phyloP scores from a whole-genome alignment of 2,797 vertebrate genomes.

The Esox masquinongy region DNA sequence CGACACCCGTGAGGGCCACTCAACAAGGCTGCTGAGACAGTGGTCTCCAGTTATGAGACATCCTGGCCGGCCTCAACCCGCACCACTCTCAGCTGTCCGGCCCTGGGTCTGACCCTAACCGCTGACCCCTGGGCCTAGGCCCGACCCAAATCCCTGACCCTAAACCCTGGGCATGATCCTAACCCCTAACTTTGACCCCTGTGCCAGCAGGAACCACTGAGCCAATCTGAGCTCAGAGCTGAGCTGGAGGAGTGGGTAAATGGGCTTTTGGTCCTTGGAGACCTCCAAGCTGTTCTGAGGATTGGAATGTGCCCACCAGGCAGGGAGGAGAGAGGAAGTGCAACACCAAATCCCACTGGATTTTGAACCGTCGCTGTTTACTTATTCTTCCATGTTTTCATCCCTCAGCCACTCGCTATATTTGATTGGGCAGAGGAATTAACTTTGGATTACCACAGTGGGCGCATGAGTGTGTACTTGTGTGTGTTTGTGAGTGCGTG shows the following conservation, averaged over 20 bases:
- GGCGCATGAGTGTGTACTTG: slow-evolving; percentile 25
- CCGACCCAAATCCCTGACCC: slow-evolving; percentile 10
- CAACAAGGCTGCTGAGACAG: slow-evolving; percentile 1
- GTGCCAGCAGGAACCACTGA: background rate
- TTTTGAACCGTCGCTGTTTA: slow-evolving; percentile 34
- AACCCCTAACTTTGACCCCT: background rate
- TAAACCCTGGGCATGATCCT: no score
- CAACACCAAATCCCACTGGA: slow-evolving; percentile 42
- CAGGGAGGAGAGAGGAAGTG: slow-evolving; percentile 1
- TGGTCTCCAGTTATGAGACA: background rate
- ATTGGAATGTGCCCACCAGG: slow-evolving; percentile 23
- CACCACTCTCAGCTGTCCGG: no score
- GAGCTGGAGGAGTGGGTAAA: slow-evolving; percentile 15
- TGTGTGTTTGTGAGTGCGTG: slow-evolving; percentile 9
- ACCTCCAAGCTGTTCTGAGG: slow-evolving; percentile 22
- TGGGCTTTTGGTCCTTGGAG: slow-evolving; percentile 20
- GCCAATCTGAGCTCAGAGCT: slow-evolving; percentile 10
- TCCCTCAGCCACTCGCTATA: slow-evolving; percentile 42
- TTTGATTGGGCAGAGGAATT: slow-evolving; percentile 61
- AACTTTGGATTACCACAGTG: slow-evolving; percentile 56
- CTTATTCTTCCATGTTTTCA: slow-evolving; percentile 38
- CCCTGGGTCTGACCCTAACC: background rate
- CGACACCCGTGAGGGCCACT: slow-evolving; percentile 44
- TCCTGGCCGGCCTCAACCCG: background rate
- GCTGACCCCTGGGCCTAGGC: background rate